Evolutionary conservation across 2,797 vertebrate species (phyloP), one percentile per base, ranked within the genome.

Genomic region (Onychomys torridus): DNA sequence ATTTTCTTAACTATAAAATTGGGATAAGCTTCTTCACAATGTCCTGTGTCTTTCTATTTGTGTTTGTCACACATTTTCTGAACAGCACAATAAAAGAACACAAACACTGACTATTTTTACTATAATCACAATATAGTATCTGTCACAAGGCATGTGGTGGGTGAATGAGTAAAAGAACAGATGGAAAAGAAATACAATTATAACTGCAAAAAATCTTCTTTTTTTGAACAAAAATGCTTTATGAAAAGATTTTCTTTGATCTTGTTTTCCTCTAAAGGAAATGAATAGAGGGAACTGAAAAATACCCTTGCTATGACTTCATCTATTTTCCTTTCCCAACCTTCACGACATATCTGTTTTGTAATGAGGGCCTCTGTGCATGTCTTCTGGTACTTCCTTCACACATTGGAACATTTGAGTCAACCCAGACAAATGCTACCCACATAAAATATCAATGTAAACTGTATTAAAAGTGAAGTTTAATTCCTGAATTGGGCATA

Each of bases 401-500:
- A 91, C 93, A 97, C 87, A 92, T 2, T 89, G 63, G 40, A 94
- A 84, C 93, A 97, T 79, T 94, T 97, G 97, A 97, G 43, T 87
- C 93, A 97, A 94, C 57, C 32, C 94, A 93, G 90, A 92, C 88
- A 94, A 97, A 97, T 25, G 89, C 82, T 97, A 21, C 87, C 77
- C 95, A 97, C 94, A 71, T 97, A 96, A 69, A 97, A 97, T 97
- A 95, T 96, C 46, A 91, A 77, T n/a, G n/a, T 69, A 65, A 86
- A 95, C 21, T 63, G 40, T 55, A 92, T 71, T 97, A 96, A 52
- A 98, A 96, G 49, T 87, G 37, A 94, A 98, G 96, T 90, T 91
- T 97, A 69, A 85, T 94, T 97, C 65, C 76, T 97, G 59, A 97
- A 96, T 90, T 79, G 75, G 95, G 40, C 19, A 91, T 83, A 94